Conservation (phyloP, 2,113 vertebrate species). For the Microtus oregoni region DNA sequence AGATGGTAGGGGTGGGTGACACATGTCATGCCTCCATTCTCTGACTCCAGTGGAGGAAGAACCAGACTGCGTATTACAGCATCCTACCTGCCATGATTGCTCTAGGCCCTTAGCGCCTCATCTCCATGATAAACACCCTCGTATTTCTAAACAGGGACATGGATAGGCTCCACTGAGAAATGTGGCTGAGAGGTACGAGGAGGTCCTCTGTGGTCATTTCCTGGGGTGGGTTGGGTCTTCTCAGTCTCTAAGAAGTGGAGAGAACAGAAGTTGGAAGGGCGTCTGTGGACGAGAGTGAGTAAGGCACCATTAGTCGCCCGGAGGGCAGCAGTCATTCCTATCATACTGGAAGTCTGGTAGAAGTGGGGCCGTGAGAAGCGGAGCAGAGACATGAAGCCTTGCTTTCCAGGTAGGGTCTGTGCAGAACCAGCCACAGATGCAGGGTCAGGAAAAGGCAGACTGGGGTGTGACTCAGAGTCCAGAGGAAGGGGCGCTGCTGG, state of each 20-base stretch:
- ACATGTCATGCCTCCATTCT: accelerated
- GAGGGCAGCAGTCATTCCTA: accelerated
- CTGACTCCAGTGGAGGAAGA: background rate
- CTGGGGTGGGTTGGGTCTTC: background rate
- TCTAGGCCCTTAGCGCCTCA: accelerated
- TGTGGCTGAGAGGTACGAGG: background rate
- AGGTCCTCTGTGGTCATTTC: no score
- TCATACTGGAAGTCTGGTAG: accelerated
- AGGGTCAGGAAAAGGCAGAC: accelerated
- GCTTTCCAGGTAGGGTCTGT: no score
- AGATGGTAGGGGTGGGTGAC: accelerated
- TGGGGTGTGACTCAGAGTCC: background rate
- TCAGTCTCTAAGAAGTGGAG: no score
- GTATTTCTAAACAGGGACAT: background rate
- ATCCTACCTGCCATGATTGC: accelerated
- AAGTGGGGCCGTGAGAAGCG: background rate
- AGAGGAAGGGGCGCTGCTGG: background rate
- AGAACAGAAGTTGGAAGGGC: background rate
- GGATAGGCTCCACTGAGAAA: accelerated
- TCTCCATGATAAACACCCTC: background rate
- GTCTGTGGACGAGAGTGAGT: accelerated
- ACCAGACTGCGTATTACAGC: accelerated
- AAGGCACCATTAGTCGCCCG: accelerated
- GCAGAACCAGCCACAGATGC: background rate
- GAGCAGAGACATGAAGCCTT: background rate